Evolutionary conservation across 2,888 invertebrate genomes (phyloP).

Genomic region (Ypsolopha scabrella): DNA sequence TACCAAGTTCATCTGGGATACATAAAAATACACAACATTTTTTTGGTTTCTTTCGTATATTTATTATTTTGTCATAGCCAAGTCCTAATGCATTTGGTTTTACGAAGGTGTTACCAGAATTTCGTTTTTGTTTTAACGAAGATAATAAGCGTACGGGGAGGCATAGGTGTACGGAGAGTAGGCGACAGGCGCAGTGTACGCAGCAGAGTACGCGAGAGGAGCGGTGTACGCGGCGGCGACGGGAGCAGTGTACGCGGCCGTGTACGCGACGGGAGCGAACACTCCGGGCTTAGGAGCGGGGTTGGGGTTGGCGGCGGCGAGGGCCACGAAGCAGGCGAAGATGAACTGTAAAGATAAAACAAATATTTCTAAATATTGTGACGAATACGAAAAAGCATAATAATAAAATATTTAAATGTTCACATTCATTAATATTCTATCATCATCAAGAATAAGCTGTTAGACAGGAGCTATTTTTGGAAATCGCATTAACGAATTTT

Average conservation of each 20-base stretch:
- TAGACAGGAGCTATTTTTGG: too few relatives aligned
- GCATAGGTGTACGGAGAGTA: constrained; percentile 39
- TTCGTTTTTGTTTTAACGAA: background rate
- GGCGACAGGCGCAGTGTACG: constrained; percentile 26
- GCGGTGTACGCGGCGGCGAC: constrained; percentile 34
- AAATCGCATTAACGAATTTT: too few relatives aligned
- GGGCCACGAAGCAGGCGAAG: constrained; percentile 38
- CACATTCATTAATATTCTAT: too few relatives aligned
- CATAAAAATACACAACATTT: too few relatives aligned
- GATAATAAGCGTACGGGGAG: constrained; percentile 26
- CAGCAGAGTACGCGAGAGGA: constrained; percentile 29
- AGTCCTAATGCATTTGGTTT: too few relatives aligned
- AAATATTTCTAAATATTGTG: too few relatives aligned
- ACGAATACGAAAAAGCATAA: too few relatives aligned
- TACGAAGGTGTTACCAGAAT: background rate
- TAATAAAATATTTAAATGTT: too few relatives aligned
- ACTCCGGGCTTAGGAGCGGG: constrained; percentile 8
- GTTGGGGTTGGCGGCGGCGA: constrained; percentile 33
- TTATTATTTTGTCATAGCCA: too few relatives aligned
- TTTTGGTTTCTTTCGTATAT: too few relatives aligned
- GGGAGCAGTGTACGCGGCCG: constrained; percentile 31
- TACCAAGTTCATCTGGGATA: too few relatives aligned
- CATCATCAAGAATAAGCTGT: too few relatives aligned
- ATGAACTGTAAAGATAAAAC: constrained; percentile 29
- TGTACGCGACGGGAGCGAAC: constrained; percentile 36